Conservation (phyloP, 2,797 vertebrate genomes). For the Sandelia bainsii region DNA sequence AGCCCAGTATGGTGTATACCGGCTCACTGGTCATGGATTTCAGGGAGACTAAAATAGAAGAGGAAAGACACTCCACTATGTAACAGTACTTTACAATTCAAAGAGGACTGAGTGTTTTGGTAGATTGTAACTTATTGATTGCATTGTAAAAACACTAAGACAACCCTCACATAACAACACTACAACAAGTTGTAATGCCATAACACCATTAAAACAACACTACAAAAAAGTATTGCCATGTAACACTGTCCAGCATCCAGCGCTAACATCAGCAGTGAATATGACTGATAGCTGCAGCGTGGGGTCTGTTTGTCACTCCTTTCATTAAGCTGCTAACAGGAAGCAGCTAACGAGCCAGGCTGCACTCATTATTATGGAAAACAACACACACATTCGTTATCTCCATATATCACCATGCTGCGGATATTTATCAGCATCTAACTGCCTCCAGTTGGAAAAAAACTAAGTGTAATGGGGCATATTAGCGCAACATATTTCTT, state of each 20-base stretch:
- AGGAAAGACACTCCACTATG: no score
- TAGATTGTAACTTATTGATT: no score
- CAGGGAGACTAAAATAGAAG: neutral
- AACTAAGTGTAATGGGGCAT: constrained; percentile 47
- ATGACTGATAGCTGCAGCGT: constrained; percentile 54
- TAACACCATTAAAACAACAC: neutral
- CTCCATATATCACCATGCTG: constrained; percentile 53
- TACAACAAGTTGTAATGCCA: neutral
- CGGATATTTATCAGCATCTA: constrained; percentile 56
- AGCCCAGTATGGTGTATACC: no score
- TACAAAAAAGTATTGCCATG: neutral
- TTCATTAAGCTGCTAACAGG: constrained; percentile 70
- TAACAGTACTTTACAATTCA: no score
- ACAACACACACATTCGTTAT: constrained; percentile 66
- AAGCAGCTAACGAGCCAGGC: constrained; percentile 71
- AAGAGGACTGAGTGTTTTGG: no score
- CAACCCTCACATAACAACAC: neutral
- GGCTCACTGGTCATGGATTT: neutral
- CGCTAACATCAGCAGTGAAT: neutral
- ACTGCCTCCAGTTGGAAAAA: constrained; percentile 42
- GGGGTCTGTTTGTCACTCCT: constrained; percentile 39
- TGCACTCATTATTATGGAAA: constrained; percentile 62
- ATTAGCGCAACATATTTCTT: constrained; percentile 44
- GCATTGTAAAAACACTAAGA: neutral
- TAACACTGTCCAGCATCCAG: neutral